These are phyloP conservation scores for Drosophila eugracilis DNA, from an alignment of 1,140 invertebrate species.

Conservation along the genomic window DNA sequence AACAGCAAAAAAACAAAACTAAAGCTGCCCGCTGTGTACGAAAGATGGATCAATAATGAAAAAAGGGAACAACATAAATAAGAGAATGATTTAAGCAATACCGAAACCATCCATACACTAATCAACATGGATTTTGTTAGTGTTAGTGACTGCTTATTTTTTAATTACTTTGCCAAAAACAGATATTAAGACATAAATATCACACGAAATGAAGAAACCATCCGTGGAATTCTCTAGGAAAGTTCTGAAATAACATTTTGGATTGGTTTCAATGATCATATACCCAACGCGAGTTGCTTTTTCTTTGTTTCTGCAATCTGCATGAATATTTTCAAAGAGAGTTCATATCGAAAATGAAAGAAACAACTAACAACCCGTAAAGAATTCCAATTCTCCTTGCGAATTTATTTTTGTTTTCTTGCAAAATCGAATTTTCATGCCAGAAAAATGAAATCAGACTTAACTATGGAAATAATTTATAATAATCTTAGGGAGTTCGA, in stretches of 20 bases:
- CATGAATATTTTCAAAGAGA: not conserved
- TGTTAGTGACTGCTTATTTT: not conserved
- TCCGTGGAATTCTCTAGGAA: no score
- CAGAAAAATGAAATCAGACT: not conserved
- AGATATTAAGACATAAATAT: no score
- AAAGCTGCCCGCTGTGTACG: slow-evolving; percentile 57
- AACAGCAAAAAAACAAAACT: slow-evolving; percentile 26
- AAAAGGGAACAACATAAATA: slow-evolving; percentile 8
- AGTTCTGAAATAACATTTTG: no score
- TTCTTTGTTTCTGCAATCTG: not conserved
- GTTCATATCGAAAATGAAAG: slow-evolving; percentile 10
- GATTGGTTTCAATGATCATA: no score
- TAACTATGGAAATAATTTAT: no score
- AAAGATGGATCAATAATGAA: slow-evolving; percentile 25
- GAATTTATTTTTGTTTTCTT: slow-evolving; percentile 18
- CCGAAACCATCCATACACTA: not conserved
- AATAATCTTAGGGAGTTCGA: no score
- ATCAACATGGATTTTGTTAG: not conserved
- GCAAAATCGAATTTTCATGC: slow-evolving; percentile 22
- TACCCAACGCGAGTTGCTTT: not conserved
- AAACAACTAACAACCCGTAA: slow-evolving; percentile 1
- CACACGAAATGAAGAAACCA: no score
- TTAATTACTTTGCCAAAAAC: no score
- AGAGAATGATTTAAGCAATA: not conserved
- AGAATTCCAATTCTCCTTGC: slow-evolving; percentile 27